phyloP scores from a whole-genome alignment of 2,797 vertebrate species.

The Premnoplex brunnescens region DNA sequence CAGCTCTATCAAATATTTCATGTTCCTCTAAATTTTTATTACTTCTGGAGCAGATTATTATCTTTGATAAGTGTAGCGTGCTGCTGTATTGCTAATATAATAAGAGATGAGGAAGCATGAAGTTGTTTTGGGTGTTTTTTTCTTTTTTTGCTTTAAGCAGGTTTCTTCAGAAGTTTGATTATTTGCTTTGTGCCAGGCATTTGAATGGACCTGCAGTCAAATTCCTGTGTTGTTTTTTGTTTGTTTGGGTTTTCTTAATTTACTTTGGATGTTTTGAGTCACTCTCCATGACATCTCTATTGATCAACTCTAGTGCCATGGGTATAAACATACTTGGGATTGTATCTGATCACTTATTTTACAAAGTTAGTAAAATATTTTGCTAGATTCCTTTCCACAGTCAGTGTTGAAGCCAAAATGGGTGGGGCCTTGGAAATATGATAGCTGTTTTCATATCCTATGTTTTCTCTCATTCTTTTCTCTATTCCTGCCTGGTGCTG shows the following conservation, averaged over 20 bases:
- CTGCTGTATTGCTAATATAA: neutral
- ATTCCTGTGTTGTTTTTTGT: neutral
- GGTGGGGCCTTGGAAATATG: neutral
- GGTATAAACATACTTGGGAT: neutral
- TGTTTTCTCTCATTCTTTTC: accelerated
- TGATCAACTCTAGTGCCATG: neutral
- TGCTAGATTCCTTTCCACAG: neutral
- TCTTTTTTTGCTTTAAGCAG: neutral
- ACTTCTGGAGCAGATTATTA: neutral
- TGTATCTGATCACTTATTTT: neutral
- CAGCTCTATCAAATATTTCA: neutral
- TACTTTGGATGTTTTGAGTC: neutral
- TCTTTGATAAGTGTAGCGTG: accelerated
- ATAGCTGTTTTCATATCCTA: neutral
- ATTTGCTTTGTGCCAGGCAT: neutral
- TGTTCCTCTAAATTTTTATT: neutral
- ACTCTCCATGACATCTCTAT: neutral
- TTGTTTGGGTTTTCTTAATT: neutral
- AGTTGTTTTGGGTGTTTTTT: neutral
- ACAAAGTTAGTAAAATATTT: neutral
- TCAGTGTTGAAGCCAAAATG: neutral
- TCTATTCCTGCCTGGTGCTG: neutral
- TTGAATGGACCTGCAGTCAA: neutral
- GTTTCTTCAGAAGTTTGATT: neutral
- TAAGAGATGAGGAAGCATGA: neutral